Base-by-base conservation (phyloP, 2,888 invertebrate species). In the Linnaemya vulpina region DNA sequence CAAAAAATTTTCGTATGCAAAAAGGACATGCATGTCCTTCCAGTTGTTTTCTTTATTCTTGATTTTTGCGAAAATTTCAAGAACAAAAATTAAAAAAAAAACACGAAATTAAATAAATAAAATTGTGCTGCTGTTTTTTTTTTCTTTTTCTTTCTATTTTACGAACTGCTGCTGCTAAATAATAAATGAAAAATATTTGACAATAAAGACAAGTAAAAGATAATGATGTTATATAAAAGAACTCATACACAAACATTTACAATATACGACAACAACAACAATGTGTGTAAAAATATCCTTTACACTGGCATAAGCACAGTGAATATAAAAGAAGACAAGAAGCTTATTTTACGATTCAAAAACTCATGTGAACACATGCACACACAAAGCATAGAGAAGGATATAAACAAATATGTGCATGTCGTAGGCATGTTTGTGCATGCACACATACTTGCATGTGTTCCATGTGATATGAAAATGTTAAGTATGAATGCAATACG, bases 291-390 rank as follows among this genome's bases (percentile, higher is more conserved):
- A 75, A 70, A 82, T 58, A 76, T 77, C 40, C 65, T 83, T 81
- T 63, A 62, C 35, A 79, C 35, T 63, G 38, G 40, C 43, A 60
- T 20, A 22, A 40, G 20, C 35, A 30, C 40, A 51, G 49, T 15
- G 20, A 49, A 73, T 40, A 67, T 60, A 60, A 67, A 65, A 73
- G 77, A 73, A 82, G 78, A 79, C 85, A 82, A 85, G 85, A 80
- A 83, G 86, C 86, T 87, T 87, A 87, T 87, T 87, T 85, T 87
- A 83, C 86, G 86, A 83, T 87, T 82, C 82, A 85, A 65, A 82
- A 67, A 79, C 58, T 73, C 78, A 82, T 85, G 75, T 77, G 83
- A 43, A 58, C 71, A 68, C 15, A 78, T 53, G 67, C 25, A 53
- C 38, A 67, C 49, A 76, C 13, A 38, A 43, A 5, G 5, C 5